Conservation (phyloP, 1,140 invertebrate species). For the Harpegnathos saltator region DNA sequence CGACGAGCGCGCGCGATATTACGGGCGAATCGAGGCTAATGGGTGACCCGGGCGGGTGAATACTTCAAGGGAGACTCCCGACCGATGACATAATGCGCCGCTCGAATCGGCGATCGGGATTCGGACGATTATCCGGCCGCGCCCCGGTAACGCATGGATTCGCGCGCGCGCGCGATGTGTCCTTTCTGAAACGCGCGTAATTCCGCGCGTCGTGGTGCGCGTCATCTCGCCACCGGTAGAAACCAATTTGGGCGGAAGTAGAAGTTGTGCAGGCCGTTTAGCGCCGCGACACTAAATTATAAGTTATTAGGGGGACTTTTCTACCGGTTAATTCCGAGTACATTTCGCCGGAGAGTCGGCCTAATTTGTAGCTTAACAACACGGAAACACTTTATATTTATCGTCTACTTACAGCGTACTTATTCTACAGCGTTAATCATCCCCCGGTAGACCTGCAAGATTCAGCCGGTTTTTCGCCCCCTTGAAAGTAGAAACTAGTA, state of each 20-base stretch:
- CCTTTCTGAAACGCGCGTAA: not conserved
- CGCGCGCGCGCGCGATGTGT: not conserved
- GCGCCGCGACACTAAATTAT: not conserved
- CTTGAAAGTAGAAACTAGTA: conserved; percentile 44
- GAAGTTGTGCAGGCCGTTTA: not conserved
- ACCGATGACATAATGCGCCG: conserved; percentile 42
- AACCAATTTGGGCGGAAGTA: not conserved
- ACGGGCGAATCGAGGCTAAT: conserved; percentile 41
- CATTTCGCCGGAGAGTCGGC: not conserved
- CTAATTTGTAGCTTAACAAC: conserved; percentile 12
- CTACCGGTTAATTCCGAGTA: conserved; percentile 3
- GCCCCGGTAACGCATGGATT: conserved; percentile 29
- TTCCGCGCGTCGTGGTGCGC: too few species aligned
- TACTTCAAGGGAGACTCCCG: conserved; percentile 44
- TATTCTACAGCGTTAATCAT: conserved; percentile 24
- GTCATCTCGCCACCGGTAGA: too few species aligned
- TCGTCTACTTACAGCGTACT: conserved; percentile 7
- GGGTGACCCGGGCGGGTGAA: conserved; percentile 17
- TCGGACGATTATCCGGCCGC: conserved; percentile 5
- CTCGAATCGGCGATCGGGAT: conserved; percentile 19
- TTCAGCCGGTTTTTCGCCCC: conserved; percentile 2
- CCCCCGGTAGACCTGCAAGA: conserved; percentile 18
- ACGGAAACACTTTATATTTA: conserved; percentile 9
- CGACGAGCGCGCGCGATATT: conserved; percentile 12
- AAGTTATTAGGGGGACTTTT: conserved; percentile 10